Base-by-base conservation (phyloP, 2,888 invertebrate species). In the Acanthopleura granulata region DNA sequence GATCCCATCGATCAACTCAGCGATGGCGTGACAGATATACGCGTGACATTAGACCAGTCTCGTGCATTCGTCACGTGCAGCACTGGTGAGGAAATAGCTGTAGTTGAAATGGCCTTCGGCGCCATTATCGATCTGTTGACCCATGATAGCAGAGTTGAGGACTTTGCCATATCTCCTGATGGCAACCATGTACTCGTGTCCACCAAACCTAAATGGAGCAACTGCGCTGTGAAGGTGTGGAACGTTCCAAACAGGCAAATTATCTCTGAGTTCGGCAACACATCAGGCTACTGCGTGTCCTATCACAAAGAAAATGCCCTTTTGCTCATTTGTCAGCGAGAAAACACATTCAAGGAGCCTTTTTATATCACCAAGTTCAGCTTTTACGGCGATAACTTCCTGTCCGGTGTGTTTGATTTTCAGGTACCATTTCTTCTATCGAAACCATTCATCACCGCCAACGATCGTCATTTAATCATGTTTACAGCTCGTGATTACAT, bases 81-180 rank as follows among this genome's bases (percentile, higher is more conserved):
- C 0, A 76, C 82, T 22, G 88, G 89, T 75, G 89, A 90, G 74
- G 90, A 89, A 75, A 79, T 90, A 1, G 90, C 88, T 0, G 86
- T 90, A 22, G 82, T 89, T 22, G 88, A 89, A 77, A 86, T 90
- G 86, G 69, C 72, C 72, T 85, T 80, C 69, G 90, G 90, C 1
- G 76, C 81, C 18, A 83, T 90, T 82, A 75, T 85, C 0, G 89
- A 90, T 76, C 83, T 90, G 3, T 81, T 90, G 49, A 89, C 89
- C 6, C 90, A 90, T 78, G 87, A 88, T 40, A 80, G 80, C 25
- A 77, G 80, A 22, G 86, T 90, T 11, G 62, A 73, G 14, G 84
- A 86, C 74, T 83, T 89, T 66, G 83, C 87, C 40, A 81, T 86
- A 51, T 84, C 87, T 16, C 84, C 86, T 0, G 82, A 81, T 73